phyloP scores from a whole-genome alignment of 1,140 invertebrate genomes.

The Leptopilina clavipes region DNA sequence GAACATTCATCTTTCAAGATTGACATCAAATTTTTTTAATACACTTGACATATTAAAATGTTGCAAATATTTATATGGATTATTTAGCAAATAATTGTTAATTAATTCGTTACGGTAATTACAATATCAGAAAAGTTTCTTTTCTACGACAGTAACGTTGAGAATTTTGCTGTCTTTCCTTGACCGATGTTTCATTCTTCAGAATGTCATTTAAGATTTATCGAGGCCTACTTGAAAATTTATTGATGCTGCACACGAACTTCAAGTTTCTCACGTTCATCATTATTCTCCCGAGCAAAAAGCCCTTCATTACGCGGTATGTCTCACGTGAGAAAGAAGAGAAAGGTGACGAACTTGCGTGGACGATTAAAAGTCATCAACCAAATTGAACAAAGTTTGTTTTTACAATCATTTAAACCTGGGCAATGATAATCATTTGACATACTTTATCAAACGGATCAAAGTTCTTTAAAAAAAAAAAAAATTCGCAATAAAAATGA shows the following conservation, averaged over 20 bases:
- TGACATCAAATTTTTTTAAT: not conserved
- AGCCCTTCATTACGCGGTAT: not conserved
- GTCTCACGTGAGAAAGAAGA: conserved; percentile 2
- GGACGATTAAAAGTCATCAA: not conserved
- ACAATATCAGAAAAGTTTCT: too few relatives aligned
- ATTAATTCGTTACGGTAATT: too few relatives aligned
- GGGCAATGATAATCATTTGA: too few relatives aligned
- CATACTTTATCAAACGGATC: too few relatives aligned
- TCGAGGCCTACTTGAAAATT: conserved; percentile 34
- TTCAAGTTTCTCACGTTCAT: conserved; percentile 29
- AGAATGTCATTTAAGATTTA: conserved; percentile 14
- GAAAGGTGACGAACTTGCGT: conserved; percentile 28
- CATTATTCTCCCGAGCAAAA: not conserved
- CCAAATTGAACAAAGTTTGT: not conserved
- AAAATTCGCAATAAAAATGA: too few relatives aligned
- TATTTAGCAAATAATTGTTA: too few relatives aligned
- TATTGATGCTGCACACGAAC: conserved; percentile 30
- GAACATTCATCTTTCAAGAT: not conserved
- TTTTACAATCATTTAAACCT: not conserved
- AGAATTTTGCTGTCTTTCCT: conserved; percentile 5
- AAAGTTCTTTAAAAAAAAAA: too few relatives aligned
- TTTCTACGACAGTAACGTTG: conserved; percentile 13
- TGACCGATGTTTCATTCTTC: conserved; percentile 23
- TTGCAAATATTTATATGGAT: too few relatives aligned
- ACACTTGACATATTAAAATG: too few relatives aligned